Evolutionary conservation across 2,888 invertebrate genomes (phyloP), one percentile per base, ranked within the genome.

Genomic region (Cyaniris semiargus): DNA sequence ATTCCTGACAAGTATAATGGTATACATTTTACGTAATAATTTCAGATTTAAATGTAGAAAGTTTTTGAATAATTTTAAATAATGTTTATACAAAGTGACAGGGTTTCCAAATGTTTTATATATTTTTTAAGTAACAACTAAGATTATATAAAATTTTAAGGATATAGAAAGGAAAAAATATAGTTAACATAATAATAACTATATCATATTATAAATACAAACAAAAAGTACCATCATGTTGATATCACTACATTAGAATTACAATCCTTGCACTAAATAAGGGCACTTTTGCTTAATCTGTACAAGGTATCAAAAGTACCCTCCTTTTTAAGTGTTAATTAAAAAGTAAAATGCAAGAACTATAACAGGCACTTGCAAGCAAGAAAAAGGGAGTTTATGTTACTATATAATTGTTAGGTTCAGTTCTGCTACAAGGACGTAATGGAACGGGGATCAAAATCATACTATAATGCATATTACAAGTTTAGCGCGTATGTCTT

Each of bases 321-420:
- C 66, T 27, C 27, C 6, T 31, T 27, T 66, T 66, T 31, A 27
- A 66, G 15, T 58, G 27, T 15, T 27, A 66, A 27, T 15, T 66
- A 6, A 66, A 66, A 27, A 31, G 15, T 27, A 6, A 66, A 66
- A 66, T 66, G 66, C 66, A 66, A 66, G 66, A 31, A 66, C 31
- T 38, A 72, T 72, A 21, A 72, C 21, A 72, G 44, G 72, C 44
- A 72, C 44, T 72, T 44, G 21, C 38, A 72, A 44, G 38, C 72
- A 72, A 72, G 72, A 72, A 23, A 18, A 4, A 44, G 48, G n/a
- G 13, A 23, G 23, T 72, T 44, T 44, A 53, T 53, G 5, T 53
- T 3, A 13, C 38, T 44, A 44, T 71, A 23, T 7, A 66, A 27
- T 27, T 27, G 15, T 27, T 27, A 27, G 23, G 27, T 66, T 66